These are phyloP conservation scores for Holotrichia oblita DNA, from an alignment of 1,140 invertebrate genomes.

Conservation along the genomic window DNA sequence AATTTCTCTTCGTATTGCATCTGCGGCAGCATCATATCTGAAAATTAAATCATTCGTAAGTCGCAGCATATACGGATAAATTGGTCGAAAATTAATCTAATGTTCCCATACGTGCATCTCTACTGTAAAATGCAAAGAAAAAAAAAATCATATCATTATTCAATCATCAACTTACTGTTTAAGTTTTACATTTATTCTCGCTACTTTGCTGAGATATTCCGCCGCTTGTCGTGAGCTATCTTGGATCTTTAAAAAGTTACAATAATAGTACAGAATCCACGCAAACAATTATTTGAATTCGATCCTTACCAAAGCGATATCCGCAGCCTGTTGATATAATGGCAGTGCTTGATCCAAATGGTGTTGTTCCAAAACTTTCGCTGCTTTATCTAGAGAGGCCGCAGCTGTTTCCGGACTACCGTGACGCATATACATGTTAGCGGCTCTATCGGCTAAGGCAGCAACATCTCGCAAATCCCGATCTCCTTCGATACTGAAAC, in stretches of 20 bases:
- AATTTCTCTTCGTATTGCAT: constrained; percentile 86
- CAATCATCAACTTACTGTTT: constrained; percentile 68
- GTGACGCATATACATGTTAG: constrained; percentile 87
- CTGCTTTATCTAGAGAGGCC: constrained; percentile 86
- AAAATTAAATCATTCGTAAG: constrained; percentile 38
- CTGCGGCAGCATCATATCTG: constrained; percentile 87
- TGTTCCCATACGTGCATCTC: neutral
- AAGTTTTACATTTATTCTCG: constrained; percentile 82
- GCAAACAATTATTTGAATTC: neutral
- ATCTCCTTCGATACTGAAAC: constrained; percentile 84
- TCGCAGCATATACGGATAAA: no score
- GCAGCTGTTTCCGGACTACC: constrained; percentile 92
- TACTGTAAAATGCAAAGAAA: no score
- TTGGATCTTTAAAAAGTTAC: constrained; percentile 72
- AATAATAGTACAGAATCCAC: neutral
- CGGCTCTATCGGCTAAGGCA: constrained; percentile 80
- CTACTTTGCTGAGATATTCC: constrained; percentile 87
- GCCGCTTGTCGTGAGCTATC: constrained; percentile 86
- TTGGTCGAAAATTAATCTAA: neutral
- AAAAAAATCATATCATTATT: neutral
- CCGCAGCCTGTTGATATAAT: constrained; percentile 85
- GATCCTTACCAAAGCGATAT: constrained; percentile 82
- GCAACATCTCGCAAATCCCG: constrained; percentile 78
- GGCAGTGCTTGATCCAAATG: constrained; percentile 82
- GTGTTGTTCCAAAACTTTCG: constrained; percentile 85